Conservation (phyloP, 2,888 invertebrate genomes). For the Schizotus pectinicornis region DNA sequence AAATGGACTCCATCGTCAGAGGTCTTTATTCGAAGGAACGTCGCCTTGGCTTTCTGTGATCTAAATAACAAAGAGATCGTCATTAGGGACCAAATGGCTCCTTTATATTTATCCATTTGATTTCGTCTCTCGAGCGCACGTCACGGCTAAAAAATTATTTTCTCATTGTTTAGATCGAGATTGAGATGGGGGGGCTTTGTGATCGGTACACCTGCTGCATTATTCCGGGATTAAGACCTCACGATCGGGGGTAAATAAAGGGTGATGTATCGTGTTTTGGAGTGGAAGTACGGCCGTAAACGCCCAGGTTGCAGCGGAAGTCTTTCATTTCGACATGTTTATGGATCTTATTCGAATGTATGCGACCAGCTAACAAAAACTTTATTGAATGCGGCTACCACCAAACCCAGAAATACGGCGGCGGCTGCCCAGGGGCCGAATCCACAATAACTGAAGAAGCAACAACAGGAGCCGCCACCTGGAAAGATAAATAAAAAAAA, state of each 20-base stretch:
- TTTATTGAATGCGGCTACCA: too few species aligned
- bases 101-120: conserved; percentile 29
- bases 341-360: too few species aligned
- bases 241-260: neutral
- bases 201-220: neutral
- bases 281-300: too few species aligned
- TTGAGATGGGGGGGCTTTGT: conserved; percentile 4
- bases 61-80: conserved; percentile 41
- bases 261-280: neutral
- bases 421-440: too few species aligned
- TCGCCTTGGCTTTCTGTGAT: conserved; percentile 25
- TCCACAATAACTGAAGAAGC: too few species aligned
- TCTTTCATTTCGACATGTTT: too few species aligned
- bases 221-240: conserved; percentile 4
- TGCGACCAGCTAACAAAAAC: too few species aligned
- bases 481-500: too few species aligned
- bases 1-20: conserved; percentile 36
- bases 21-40: conserved; percentile 32
- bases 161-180: conserved; percentile 5
- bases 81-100: conserved; percentile 36
- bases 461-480: too few species aligned
- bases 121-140: conserved; percentile 9
- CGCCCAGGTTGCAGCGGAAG: too few species aligned
- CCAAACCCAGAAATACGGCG: too few species aligned
- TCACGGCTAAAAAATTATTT: conserved; percentile 17